These are phyloP conservation scores for Erannis defoliaria DNA, from an alignment of 2,888 invertebrate genomes.

Conservation along the genomic window DNA sequence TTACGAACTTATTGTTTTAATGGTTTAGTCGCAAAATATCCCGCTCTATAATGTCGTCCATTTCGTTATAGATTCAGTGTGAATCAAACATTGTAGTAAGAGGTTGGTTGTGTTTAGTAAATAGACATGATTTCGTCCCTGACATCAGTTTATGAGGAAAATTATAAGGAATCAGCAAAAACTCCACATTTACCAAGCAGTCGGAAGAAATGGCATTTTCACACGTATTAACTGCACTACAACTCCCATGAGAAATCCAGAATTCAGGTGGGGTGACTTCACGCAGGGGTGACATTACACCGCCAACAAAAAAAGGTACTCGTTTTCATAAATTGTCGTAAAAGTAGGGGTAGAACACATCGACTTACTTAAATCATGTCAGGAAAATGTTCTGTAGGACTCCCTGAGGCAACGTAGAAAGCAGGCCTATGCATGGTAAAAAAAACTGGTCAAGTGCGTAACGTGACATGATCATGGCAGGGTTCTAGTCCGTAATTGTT, in stretches of 20 bases:
- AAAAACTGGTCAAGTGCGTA: neutral
- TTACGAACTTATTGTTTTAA: no score
- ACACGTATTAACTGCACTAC: conserved; percentile 69
- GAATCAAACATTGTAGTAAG: no score
- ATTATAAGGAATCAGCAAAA: conserved; percentile 8
- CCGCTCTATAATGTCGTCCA: no score
- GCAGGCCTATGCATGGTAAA: neutral
- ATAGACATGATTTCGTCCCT: neutral
- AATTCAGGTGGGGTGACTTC: conserved; percentile 69
- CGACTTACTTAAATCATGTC: conserved; percentile 35
- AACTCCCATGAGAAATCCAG: conserved; percentile 77
- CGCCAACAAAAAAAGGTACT: conserved; percentile 53
- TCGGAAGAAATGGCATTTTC: conserved; percentile 54
- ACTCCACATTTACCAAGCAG: conserved; percentile 14
- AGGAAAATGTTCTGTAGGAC: conserved; percentile 10
- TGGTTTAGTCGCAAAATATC: no score
- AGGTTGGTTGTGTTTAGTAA: no score
- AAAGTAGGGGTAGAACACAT: conserved; percentile 46
- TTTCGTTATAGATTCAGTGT: no score
- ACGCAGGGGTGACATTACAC: conserved; percentile 61
- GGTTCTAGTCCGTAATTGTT: no score
- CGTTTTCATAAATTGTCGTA: conserved; percentile 59
- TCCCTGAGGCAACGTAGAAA: conserved; percentile 1
- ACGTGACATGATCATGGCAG: no score
- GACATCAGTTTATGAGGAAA: neutral